These are phyloP conservation scores for Cryptophagus acutangulus DNA, from an alignment of 2,888 invertebrate species.

Conservation along the genomic window DNA sequence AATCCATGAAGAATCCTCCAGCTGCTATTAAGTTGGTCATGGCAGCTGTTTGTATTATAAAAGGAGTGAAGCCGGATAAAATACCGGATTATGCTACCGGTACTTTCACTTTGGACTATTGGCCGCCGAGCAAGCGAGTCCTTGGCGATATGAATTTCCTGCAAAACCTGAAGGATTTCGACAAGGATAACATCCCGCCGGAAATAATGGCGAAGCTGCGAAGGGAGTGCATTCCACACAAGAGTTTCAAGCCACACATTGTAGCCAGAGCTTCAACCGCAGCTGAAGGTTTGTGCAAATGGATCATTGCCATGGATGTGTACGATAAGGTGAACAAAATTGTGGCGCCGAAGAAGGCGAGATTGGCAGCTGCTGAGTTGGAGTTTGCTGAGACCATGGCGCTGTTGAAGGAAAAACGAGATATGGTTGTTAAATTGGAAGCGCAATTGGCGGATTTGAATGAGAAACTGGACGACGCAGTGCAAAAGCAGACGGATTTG, in stretches of 20 bases:
- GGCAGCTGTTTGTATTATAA: conserved; percentile 88
- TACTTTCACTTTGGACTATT: conserved; percentile 70
- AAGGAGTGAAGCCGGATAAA: conserved; percentile 71
- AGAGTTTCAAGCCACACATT: conserved; percentile 72
- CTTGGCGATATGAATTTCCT: conserved; percentile 78
- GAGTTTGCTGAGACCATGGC: conserved; percentile 80
- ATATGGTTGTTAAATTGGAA: conserved; percentile 71
- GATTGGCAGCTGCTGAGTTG: conserved; percentile 72
- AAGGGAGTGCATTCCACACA: conserved; percentile 68
- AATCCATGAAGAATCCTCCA: conserved; percentile 86
- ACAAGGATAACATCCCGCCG: conserved; percentile 77
- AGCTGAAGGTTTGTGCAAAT: conserved; percentile 87
- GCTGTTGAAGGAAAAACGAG: conserved; percentile 77
- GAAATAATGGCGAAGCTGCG: conserved; percentile 69
- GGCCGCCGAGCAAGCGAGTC: conserved; percentile 80
- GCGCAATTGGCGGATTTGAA: conserved; percentile 68
- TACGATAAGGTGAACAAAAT: conserved; percentile 80
- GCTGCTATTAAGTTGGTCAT: conserved; percentile 76
- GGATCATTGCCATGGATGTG: conserved; percentile 87
- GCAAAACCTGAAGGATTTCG: conserved; percentile 68
- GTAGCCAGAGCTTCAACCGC: conserved; percentile 89
- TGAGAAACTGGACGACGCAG: conserved; percentile 61
- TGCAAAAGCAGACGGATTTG: conserved; percentile 61
- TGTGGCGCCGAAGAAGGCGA: conserved; percentile 81
- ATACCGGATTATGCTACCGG: conserved; percentile 67